These are phyloP conservation scores for Squalus acanthias DNA, from an alignment of 2,797 vertebrate genomes.

Conservation along the genomic window DNA sequence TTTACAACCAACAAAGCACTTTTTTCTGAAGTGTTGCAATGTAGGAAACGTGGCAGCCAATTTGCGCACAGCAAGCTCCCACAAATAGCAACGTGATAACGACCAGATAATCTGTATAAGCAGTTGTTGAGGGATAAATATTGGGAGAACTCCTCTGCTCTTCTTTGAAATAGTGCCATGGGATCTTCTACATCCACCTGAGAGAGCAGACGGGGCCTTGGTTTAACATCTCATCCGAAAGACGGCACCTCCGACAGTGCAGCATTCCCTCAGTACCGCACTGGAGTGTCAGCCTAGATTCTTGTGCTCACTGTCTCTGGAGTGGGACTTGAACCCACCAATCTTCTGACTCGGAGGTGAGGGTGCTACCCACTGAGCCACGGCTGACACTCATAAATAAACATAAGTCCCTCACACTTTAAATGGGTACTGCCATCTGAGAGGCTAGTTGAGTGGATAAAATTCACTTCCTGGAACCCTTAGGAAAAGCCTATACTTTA, in stretches of 20 bases:
- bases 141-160: background rate
- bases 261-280: background rate
- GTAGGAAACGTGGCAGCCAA: background rate
- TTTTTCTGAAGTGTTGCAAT: background rate
- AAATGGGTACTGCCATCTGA: too few species aligned
- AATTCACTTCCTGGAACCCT: background rate
- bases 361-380: too few species aligned
- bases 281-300: background rate
- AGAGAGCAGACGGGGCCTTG: background rate
- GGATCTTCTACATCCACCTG: background rate
- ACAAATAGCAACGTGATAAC: background rate
- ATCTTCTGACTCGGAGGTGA: too few species aligned
- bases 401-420: background rate
- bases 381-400: too few species aligned
- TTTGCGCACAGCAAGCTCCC: background rate
- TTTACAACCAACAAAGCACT: too few species aligned
- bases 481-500: background rate
- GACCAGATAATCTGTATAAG: background rate
- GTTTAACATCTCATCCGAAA: background rate
- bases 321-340: too few species aligned
- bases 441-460: background rate
- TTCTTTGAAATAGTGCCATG: background rate
- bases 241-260: background rate
- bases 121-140: background rate
- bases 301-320: too few species aligned